Evolutionary conservation across 2,113 vertebrate genomes (phyloP).

Genomic region (Alligator mississippiensis): DNA sequence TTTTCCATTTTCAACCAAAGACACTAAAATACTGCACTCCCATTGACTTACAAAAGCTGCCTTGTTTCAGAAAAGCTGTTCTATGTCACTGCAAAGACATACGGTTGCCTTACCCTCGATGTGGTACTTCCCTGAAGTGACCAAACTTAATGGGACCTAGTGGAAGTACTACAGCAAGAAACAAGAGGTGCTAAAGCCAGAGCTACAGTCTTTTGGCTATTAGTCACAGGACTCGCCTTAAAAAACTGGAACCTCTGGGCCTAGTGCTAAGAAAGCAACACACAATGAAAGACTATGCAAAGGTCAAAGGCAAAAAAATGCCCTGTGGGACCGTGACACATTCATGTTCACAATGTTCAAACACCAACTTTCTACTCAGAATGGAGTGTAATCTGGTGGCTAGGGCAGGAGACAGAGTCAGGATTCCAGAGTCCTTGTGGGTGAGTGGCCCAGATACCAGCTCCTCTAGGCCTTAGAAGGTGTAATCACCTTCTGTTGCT

Average conservation of each 20-base stretch:
- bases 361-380: neutral
- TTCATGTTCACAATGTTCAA: neutral
- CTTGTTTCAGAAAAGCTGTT: no score
- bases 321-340: neutral
- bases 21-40: no score
- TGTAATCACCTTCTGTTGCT: neutral
- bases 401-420: neutral
- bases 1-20: no score
- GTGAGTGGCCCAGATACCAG: neutral
- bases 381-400: neutral
- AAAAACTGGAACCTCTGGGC: neutral
- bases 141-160: no score
- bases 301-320: fast-evolving
- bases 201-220: no score
- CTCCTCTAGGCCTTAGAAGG: neutral
- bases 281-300: neutral
- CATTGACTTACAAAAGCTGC: no score
- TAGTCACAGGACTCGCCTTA: no score
- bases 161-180: no score
- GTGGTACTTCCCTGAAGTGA: no score
- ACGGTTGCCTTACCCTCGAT: no score
- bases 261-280: neutral
- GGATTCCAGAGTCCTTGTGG: neutral
- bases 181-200: no score
- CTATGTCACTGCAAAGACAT: no score